Evolutionary conservation across 2,888 invertebrate species (phyloP).

Genomic region (Tricholauxania praeusta): DNA sequence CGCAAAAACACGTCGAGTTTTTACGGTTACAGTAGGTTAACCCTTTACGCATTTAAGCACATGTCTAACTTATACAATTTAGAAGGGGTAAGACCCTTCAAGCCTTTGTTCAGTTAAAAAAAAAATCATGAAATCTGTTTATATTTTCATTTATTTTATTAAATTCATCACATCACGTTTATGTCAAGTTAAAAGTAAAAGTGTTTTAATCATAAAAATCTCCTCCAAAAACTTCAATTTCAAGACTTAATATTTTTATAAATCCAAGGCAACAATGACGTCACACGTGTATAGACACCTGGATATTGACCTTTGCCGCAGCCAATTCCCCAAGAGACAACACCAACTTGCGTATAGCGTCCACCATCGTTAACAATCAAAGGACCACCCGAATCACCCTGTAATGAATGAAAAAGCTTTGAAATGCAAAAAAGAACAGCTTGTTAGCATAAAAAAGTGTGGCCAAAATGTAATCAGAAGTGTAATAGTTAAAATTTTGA

Average conservation of each 20-base stretch:
- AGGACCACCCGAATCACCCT: conserved; percentile 93
- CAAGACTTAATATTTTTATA: conserved; percentile 78
- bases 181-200: conserved; percentile 19
- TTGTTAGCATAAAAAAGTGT: not conserved
- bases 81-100: no score
- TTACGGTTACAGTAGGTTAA: no score
- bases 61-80: no score
- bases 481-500: not conserved
- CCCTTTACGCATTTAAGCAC: no score
- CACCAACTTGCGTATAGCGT: conserved; percentile 86
- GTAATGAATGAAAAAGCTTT: conserved; percentile 28
- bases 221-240: conserved; percentile 24
- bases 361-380: conserved; percentile 82
- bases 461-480: not conserved
- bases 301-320: conserved; percentile 93
- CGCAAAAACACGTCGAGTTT: no score
- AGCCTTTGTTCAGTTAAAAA: not conserved
- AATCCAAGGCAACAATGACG: conserved; percentile 88
- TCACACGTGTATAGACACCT: conserved; percentile 89
- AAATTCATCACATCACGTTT: conserved; percentile 25
- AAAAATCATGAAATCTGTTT: not conserved
- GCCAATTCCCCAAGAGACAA: conserved; percentile 93
- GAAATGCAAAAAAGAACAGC: not conserved
- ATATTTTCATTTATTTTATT: conserved; percentile 21
- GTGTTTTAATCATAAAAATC: not conserved